Evolutionary conservation across 2,888 invertebrate genomes (phyloP), one percentile per base, ranked within the genome.

Genomic region (Melanotus villosus): DNA sequence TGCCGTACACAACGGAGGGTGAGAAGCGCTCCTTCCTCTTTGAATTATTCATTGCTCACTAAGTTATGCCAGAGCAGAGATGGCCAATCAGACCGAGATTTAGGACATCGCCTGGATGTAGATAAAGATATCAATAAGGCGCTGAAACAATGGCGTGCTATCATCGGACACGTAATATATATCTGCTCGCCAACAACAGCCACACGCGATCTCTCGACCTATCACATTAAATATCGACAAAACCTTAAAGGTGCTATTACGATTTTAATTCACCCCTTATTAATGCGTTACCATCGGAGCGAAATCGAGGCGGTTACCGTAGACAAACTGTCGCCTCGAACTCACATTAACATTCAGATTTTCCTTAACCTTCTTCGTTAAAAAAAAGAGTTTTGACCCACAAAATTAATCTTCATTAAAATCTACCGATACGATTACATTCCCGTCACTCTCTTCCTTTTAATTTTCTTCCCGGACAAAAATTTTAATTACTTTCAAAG

Each of bases 1-100:
- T 73, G 72, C 62, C 68, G 74, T 76, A 72, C 72, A 77, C 70
- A 72, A 72, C 65, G 75, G 65, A 72, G 74, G 73, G 72, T 62
- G 71, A 73, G 68, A 73, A 75, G 70, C 76, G 76, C 71, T 70
- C 72, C n/a, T 76, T 77, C 75, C 77, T 75, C 72, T 72, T 71
- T 77, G 77, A 77, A 78, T 78, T 72, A 78, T 78, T 78, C 78
- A 77, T 77, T 69, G 73, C 68, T 72, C 63, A 65, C 73, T 69
- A 68, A 73, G 77, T 76, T 76, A 77, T 77, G 75, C 68, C 66
- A 68, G 52, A 54, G 67, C 64, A 63, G 65, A 73, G 64, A 62
- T 64, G 65, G 71, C 74, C 73, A 73, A 75, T 73, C 72, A 73
- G 68, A 68, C 69, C 50, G 68, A 73, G 76, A 76, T 74, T 76